Conservation (phyloP, 2,888 invertebrate species). For the Dicyrtoma fusca region DNA sequence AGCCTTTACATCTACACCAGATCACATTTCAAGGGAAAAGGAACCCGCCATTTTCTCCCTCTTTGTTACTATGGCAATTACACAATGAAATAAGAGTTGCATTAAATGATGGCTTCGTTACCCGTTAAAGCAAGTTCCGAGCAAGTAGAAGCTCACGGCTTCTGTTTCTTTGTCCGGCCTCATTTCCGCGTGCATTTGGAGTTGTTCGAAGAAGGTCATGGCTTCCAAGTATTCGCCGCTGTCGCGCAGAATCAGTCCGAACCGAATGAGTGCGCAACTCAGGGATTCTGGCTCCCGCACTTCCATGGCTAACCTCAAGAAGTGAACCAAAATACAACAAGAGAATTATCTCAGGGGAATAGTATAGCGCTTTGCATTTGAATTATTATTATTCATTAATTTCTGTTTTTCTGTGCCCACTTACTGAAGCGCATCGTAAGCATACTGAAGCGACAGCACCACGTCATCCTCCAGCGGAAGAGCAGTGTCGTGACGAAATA, state of each 20-base stretch:
- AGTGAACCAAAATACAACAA: neutral
- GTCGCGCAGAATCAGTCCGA: constrained; percentile 45
- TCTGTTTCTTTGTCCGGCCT: constrained; percentile 43
- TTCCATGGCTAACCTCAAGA: too few relatives aligned
- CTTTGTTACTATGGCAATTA: too few relatives aligned
- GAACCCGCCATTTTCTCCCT: too few relatives aligned
- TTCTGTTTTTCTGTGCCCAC: too few relatives aligned
- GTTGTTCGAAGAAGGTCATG: constrained; percentile 46
- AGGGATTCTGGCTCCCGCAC: constrained; percentile 49
- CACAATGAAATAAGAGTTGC: too few relatives aligned
- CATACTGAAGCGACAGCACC: constrained; percentile 47
- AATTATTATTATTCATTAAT: too few relatives aligned
- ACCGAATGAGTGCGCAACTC: constrained; percentile 45
- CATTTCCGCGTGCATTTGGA: constrained; percentile 43
- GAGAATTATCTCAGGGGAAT: neutral
- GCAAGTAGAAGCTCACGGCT: constrained; percentile 47
- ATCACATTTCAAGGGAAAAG: too few relatives aligned
- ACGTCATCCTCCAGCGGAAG: constrained; percentile 51
- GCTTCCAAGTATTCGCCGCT: constrained; percentile 49
- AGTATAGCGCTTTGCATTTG: neutral
- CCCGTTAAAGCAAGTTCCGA: constrained; percentile 47
- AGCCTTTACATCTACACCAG: too few relatives aligned
- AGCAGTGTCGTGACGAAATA: constrained; percentile 41
- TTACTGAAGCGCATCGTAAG: constrained; percentile 51
- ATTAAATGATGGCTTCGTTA: constrained; percentile 7